Percentiles rank a stretch among this genome's conserved stretches.
Conservation (phyloP, 1,140 invertebrate species). For the Aphaenogaster rudis region DNA sequence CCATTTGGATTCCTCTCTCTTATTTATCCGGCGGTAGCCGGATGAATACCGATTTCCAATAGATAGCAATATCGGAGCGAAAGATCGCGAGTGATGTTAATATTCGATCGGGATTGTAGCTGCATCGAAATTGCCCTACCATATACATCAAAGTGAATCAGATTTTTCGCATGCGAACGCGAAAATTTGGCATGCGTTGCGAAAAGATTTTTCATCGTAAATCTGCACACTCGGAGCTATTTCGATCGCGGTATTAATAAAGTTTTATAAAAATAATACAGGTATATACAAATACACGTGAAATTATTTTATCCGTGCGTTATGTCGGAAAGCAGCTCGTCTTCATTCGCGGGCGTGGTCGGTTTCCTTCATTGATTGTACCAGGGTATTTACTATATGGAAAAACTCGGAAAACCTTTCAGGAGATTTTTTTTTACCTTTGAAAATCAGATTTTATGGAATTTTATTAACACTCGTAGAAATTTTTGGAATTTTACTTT, state of each 20-base stretch:
- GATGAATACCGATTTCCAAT: not conserved
- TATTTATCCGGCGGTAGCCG: not conserved
- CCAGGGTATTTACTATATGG: no score
- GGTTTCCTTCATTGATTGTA: slow-evolving; percentile 55
- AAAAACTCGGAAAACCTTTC: no score
- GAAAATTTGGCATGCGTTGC: slow-evolving; percentile 6
- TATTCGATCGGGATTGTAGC: not conserved
- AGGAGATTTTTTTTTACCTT: no score
- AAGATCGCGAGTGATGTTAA: slow-evolving; percentile 29
- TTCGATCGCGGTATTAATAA: slow-evolving; percentile 18
- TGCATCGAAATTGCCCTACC: not conserved
- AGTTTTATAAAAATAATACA: slow-evolving; percentile 21
- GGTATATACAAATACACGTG: not conserved
- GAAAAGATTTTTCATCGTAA: not conserved
- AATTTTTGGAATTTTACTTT: no score
- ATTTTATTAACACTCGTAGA: no score
- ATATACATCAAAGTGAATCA: not conserved
- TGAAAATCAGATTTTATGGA: no score
- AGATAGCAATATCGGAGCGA: not conserved
- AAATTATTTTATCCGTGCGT: slow-evolving; percentile 17
- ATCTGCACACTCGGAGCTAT: slow-evolving; percentile 1
- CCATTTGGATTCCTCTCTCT: not conserved
- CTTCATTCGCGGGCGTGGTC: not conserved
- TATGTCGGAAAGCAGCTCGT: not conserved
- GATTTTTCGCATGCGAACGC: not conserved